Conservation (phyloP, 2,797 vertebrate genomes). For the Enoplosus armatus region DNA sequence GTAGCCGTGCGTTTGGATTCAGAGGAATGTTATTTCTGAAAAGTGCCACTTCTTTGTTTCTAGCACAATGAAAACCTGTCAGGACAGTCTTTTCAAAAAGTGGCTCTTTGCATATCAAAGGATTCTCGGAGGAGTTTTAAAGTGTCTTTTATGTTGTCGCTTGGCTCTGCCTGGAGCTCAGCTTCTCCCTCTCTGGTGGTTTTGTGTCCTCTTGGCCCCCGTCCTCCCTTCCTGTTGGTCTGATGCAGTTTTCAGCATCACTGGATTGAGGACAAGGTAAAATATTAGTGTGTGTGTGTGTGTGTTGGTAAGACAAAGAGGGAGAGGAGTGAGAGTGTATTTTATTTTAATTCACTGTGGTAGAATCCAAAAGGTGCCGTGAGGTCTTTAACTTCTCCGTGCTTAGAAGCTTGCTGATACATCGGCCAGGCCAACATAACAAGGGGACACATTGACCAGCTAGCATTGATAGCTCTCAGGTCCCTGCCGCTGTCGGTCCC, state of each 20-base stretch:
- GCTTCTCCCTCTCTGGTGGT: conserved; percentile 19
- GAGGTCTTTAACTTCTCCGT: too few species aligned
- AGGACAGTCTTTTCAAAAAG: conserved; percentile 57
- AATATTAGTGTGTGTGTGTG: not conserved
- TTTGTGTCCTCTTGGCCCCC: conserved; percentile 1
- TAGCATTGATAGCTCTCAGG: too few species aligned
- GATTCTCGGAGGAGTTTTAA: conserved; percentile 58
- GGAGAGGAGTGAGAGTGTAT: not conserved
- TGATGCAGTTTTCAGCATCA: conserved; percentile 40
- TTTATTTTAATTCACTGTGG: not conserved
- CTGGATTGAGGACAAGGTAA: conserved; percentile 20
- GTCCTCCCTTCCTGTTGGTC: conserved; percentile 19
- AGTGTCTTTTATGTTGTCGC: conserved; percentile 48
- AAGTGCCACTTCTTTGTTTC: conserved; percentile 70
- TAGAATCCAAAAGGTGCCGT: not conserved
- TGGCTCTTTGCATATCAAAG: conserved; percentile 77
- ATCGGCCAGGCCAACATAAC: not conserved
- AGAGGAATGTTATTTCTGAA: conserved; percentile 69
- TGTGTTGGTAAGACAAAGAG: not conserved
- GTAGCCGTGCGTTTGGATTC: conserved; percentile 23
- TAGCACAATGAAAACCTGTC: conserved; percentile 62
- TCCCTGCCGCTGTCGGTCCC: too few species aligned
- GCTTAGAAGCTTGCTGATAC: not conserved
- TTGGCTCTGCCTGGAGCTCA: conserved; percentile 8
- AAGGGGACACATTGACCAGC: too few species aligned